Evolutionary conservation across 2,113 vertebrate species (phyloP), one percentile per base, ranked within the genome.

Genomic region (Nicator chloris): DNA sequence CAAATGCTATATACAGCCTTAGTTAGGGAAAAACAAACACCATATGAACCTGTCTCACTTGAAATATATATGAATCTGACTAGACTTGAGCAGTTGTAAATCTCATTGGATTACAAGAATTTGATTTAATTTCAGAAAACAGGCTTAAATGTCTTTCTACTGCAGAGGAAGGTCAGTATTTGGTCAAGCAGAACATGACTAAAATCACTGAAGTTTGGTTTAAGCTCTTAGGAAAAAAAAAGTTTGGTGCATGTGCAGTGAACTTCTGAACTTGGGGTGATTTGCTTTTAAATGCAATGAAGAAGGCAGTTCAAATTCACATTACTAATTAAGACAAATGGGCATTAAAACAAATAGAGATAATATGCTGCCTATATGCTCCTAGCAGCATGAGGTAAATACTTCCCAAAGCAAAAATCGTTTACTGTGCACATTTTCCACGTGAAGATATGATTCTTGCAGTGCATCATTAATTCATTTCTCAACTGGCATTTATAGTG

Each of bases 321-420:
- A 91, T 88, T 68, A 96, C 97, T 96, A 97, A 98, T 97, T 93
- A 98, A 97, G 93, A 97, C 79, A 95, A 96, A 93, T 91, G n/a
- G 30, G 77, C 88, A 93, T 92, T 98, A 95, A 98, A 98, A 97
- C 97, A 98, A 98, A 97, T 88, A 97, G 95, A 96, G 95, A 97
- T 97, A 94, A 96, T 97, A 94, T 85, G 85, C 83, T 66, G 60
- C 44, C 82, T 94, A 35, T 92, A 78, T 80, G 94, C 96, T 97
- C 94, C 82, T 94, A 89, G 94, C 95, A 96, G 95, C 93, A 96
- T 87, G 80, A 97, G 68, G 94, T 83, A 77, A 95, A 68, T 70
- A 88, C 45, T 89, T 87, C 86, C 82, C 90, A 95, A 95, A 88
- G 92, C 88, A 96, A 93, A 95, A 93, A 72, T 70, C 3, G 0